phyloP scores from a whole-genome alignment of 2,888 invertebrate species.

The Yponomeuta plumbellus region DNA sequence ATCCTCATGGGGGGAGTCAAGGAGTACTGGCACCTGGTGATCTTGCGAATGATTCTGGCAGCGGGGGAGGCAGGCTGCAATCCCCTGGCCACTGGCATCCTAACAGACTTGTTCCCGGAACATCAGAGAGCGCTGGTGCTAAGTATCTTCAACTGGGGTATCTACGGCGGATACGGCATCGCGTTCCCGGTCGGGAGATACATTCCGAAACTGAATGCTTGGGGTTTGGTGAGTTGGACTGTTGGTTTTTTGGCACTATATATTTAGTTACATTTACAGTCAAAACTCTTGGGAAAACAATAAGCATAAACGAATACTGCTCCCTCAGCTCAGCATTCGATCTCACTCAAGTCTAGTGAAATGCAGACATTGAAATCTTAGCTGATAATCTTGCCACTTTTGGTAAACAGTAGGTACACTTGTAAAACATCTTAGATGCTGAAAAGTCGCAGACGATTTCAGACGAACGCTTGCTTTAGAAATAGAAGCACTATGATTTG shows the following conservation, averaged over 20 bases:
- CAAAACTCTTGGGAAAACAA: too few relatives aligned
- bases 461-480: too few relatives aligned
- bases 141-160: constrained; percentile 97
- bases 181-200: constrained; percentile 95
- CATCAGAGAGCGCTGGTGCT: constrained; percentile 90
- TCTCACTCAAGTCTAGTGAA: too few relatives aligned
- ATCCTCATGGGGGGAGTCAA: constrained; percentile 89
- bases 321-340: too few relatives aligned
- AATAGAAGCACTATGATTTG: too few relatives aligned
- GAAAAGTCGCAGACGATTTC: too few relatives aligned
- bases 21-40: constrained; percentile 92
- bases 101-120: constrained; percentile 88
- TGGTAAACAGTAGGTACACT: too few relatives aligned
- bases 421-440: too few relatives aligned
- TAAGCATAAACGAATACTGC: too few relatives aligned
- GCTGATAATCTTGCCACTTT: too few relatives aligned
- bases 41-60: constrained; percentile 90
- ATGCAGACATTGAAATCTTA: too few relatives aligned
- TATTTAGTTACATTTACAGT: neutral
- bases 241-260: neutral
- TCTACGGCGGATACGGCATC: constrained; percentile 94
- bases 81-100: constrained; percentile 88
- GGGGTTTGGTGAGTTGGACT: constrained; percentile 78
- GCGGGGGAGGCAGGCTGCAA: constrained; percentile 93
- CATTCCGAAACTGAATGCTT: constrained; percentile 83